phyloP scores from a whole-genome alignment of 1,140 invertebrate species.

The Cataglyphis hispanica region DNA sequence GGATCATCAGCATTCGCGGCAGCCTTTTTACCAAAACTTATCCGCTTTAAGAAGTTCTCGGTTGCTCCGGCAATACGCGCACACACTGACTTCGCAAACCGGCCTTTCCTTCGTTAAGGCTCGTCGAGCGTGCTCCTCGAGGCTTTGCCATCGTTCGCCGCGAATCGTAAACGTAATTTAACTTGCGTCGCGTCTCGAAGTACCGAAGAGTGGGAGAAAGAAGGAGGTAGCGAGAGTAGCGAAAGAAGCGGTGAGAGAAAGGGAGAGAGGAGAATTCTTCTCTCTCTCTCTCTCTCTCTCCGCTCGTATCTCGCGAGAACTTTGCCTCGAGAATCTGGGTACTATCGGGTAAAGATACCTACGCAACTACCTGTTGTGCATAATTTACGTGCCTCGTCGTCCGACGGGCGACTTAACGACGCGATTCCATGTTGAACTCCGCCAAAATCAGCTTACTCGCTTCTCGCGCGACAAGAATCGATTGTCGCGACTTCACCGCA shows the following conservation, averaged over 20 bases:
- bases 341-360: constrained; percentile 43
- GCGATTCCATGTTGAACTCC: constrained; percentile 58
- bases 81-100: constrained; percentile 33
- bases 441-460: constrained; percentile 53
- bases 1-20: constrained; percentile 44
- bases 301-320: constrained; percentile 32
- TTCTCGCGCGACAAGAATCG: constrained; percentile 17
- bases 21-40: constrained; percentile 55
- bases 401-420: constrained; percentile 22
- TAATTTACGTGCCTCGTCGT: constrained; percentile 36
- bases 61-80: constrained; percentile 6
- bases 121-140: constrained; percentile 41
- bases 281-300: constrained; percentile 6
- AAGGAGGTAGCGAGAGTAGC: background rate
- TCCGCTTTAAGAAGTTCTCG: constrained; percentile 45
- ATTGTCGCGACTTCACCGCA: constrained; percentile 29
- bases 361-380: constrained; percentile 58
- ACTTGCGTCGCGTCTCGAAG: constrained; percentile 61
- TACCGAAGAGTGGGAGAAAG: background rate
- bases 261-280: background rate
- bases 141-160: constrained; percentile 43
- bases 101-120: constrained; percentile 61
- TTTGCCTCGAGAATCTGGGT: constrained; percentile 45
- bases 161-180: constrained; percentile 71
- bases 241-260: background rate